Evolutionary conservation across 2,113 vertebrate species (phyloP).

Genomic region (Xenus cinereus): DNA sequence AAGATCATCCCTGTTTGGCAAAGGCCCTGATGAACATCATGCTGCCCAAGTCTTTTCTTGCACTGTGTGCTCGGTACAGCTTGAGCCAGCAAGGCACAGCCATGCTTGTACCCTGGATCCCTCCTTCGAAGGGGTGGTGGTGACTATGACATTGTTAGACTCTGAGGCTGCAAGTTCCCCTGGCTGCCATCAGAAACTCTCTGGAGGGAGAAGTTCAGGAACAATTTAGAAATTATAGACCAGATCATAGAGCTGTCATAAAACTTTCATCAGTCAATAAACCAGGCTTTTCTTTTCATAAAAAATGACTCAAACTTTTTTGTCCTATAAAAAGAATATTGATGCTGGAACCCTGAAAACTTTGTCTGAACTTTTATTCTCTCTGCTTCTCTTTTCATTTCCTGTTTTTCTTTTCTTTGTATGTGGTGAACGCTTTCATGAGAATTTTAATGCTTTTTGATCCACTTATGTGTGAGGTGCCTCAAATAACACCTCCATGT

Average conservation of each 20-base stretch:
- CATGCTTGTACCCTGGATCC: background rate
- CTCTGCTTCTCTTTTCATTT: conserved; percentile 59
- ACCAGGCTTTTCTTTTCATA: conserved; percentile 66
- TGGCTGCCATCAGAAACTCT: background rate
- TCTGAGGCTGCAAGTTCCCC: background rate
- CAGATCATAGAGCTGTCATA: conserved; percentile 69
- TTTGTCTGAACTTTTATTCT: conserved; percentile 67
- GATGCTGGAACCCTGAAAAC: conserved; percentile 62
- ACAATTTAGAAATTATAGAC: conserved; percentile 69
- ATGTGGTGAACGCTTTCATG: background rate
- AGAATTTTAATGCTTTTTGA: conserved; percentile 36
- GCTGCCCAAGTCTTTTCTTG: background rate
- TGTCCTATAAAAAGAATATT: conserved; percentile 66
- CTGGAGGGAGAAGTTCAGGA: conserved; percentile 45
- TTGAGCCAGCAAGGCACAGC: background rate
- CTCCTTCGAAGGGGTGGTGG: background rate
- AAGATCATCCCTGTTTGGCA: background rate
- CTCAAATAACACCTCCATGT: conserved; percentile 15
- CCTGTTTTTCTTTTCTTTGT: conserved; percentile 45
- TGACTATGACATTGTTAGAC: background rate
- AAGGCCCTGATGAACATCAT: background rate
- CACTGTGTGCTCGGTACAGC: background rate
- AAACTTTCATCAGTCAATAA: conserved; percentile 78
- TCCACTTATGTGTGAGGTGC: background rate
- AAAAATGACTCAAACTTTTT: conserved; percentile 42